phyloP scores from a whole-genome alignment of 2,113 vertebrate species.

The Pituophis catenifer region DNA sequence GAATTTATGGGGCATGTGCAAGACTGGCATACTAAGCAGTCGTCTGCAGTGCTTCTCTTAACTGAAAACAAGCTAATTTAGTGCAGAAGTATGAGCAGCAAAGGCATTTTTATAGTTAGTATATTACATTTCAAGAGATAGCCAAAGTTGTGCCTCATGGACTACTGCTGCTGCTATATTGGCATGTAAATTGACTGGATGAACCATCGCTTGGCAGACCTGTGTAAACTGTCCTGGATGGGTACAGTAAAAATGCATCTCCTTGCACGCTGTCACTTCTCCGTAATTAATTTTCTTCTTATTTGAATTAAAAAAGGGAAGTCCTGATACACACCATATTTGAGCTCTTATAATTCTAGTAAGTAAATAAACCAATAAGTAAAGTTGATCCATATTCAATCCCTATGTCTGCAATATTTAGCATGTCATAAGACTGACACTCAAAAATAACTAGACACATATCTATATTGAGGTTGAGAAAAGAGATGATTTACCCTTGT shows the following conservation, averaged over 20 bases:
- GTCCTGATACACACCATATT: neutral
- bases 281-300: neutral
- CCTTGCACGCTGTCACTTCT: neutral
- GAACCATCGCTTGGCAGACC: neutral
- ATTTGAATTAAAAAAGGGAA: neutral
- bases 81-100: neutral
- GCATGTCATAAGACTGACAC: neutral
- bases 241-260: neutral
- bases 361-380: neutral
- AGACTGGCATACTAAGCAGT: neutral
- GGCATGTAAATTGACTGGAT: neutral
- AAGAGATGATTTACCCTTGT: neutral
- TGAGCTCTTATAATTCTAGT: neutral
- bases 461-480: neutral
- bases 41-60: neutral
- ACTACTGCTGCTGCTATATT: neutral
- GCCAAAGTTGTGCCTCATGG: neutral
- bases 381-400: neutral
- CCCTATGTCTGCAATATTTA: conserved; percentile 8
- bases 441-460: neutral
- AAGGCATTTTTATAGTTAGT: neutral
- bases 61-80: neutral
- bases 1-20: neutral
- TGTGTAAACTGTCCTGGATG: neutral
- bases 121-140: neutral